Evolutionary conservation across 1,140 invertebrate genomes (phyloP), one percentile per base, ranked within the genome.

Genomic region (Drosophila teissieri): DNA sequence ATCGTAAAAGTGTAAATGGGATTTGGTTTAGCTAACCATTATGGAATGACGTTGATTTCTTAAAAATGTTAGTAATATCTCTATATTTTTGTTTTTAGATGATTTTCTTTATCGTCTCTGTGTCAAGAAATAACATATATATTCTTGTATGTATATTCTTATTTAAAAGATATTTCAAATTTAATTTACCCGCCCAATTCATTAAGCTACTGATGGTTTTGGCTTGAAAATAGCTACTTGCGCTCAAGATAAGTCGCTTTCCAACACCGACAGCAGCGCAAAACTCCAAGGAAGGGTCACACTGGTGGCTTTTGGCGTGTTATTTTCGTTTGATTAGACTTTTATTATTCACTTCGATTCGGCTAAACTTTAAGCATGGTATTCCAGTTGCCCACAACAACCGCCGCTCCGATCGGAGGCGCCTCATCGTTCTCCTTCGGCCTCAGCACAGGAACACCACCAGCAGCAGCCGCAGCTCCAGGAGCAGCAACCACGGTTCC

Each of bases 381-480:
- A 48, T 91, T 91, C 49, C 88, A 91, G 69, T 44, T 91, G 48
- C 88, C 88, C 4, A 60, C 89, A 11, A 88, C 78, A 27, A 86
- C 89, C n/a, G 55, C 34, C 10, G 73, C 73, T 6, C 46, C 80
- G 1, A 39, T 74, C 17, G 37, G 75, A 7, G 63, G 61, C 14
- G 52, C 52, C 5, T 54, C 72, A 6, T 56, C 51, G 12, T 91
- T 80, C 11, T 72, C 68, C n/a, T 84, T 91, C 45, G 74, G 74
- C 5, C 45, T 78, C 12, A 78, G 34, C 48, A 54, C 75, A 4
- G 68, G 70, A 22, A 17, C 78, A 7, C 52, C 78, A 7, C 52
- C 78, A 7, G 24, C 74, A 24, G 17, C 54, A 36, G 37, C 62
- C 19, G 48, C 46, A 4, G 56, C 57, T 15, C 15, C 64, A 1